Evolutionary conservation across 2,888 invertebrate species (phyloP), one percentile per base, ranked within the genome.

Genomic region (Papilio demoleus): DNA sequence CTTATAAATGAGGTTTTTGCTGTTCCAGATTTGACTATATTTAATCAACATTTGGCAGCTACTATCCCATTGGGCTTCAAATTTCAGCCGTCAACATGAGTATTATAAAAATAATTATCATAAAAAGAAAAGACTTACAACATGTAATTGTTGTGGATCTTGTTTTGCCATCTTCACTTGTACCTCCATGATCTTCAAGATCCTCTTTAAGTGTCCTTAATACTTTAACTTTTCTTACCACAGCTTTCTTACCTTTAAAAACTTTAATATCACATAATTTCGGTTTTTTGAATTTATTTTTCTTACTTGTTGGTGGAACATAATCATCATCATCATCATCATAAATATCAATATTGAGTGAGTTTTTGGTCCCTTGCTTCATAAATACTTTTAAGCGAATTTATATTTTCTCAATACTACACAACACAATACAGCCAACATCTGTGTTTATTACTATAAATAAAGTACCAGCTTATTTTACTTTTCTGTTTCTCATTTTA

Each of bases 131-230:
- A 22, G 9, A 88, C 92, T 87, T 81, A 92, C 92, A 92, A 74
- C 92, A 92, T 60, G 92, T 92, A 64, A 92, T 91, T 68, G 87
- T 88, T n/a, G 90, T 90, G 68, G 90, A 71, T 73, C 81, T 85
- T 47, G 80, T 71, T 77, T 82, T 86, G 40, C 73, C 75, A 22
- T 82, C 83, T 72, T 79, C 75, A 27, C 68, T 74, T 70, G 71
- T 77, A 56, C 65, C 71, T 34, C 74, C 72, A 56, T 77, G 77
- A 70, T 75, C 79, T 50, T 76, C 77, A 27, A 69, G 61, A 19
- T 87, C 86, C 67, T 85, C 82, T 77, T 82, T 86, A 9, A 82
- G 72, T 75, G 85, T 86, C 70, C 85, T 87, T 9, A 88, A 68
- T 14, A 89, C 85, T 73, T 89, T 90, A 14, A 90, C 83, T 80